Base-by-base conservation (phyloP, 1,140 invertebrate species). In the Brachionus rotundiformis region DNA sequence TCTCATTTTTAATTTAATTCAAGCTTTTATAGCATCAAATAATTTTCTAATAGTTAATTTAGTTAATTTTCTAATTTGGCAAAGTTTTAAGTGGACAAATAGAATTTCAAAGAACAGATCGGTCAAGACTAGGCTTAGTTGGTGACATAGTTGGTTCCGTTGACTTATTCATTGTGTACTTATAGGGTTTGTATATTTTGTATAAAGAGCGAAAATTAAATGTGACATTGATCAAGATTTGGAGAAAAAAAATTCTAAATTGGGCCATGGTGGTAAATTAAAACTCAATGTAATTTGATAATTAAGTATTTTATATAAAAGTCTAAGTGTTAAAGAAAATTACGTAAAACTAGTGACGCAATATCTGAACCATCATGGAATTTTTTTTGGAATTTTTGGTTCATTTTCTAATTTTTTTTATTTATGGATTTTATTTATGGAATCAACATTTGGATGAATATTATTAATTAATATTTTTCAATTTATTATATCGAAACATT, bases 401-500 rank as follows among this genome's bases (percentile, higher is more conserved):
- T 19, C 16, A 54, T 54, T 54, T 54, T 54, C 8, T 3, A 54
- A 54, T 54, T 54, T 54, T 19, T 49, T 8, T n/a, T n/a, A n/a
- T n/a, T n/a, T n/a, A n/a, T n/a, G n/a, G n/a, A n/a, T n/a, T n/a
- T n/a, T n/a, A n/a, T n/a, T n/a, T n/a, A n/a, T n/a, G n/a, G n/a
- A n/a, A n/a, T n/a, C n/a, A n/a, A n/a, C n/a, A n/a, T n/a, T n/a
- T n/a, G n/a, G n/a, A n/a, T n/a, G n/a, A n/a, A n/a, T n/a, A n/a
- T n/a, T n/a, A n/a, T n/a, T n/a, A n/a, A n/a, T n/a, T n/a, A n/a
- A n/a, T n/a, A n/a, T n/a, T n/a, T n/a, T n/a, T n/a, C n/a, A n/a
- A n/a, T n/a, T n/a, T n/a, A n/a, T n/a, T n/a, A n/a, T n/a, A n/a
- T 54, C 47, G 19, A 54, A 54, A 54, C 47, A 54, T 54, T 54